These are phyloP conservation scores for Lamprologus speciosus DNA, from an alignment of 2,113 vertebrate species.

Conservation along the genomic window DNA sequence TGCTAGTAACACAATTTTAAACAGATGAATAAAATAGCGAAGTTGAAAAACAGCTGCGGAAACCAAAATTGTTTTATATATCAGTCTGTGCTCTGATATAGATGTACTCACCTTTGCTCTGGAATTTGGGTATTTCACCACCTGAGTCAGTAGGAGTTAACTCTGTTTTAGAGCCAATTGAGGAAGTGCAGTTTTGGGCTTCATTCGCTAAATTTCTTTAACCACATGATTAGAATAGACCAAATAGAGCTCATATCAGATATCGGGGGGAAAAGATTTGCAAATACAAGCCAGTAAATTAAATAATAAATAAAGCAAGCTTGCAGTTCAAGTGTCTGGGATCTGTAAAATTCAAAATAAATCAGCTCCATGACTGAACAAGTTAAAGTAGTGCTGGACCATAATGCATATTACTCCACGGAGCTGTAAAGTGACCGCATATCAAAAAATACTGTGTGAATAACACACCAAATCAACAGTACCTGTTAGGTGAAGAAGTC, in stretches of 20 bases:
- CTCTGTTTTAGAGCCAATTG: accelerated
- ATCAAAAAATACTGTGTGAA: neutral
- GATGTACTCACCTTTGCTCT: neutral
- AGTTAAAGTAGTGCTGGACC: neutral
- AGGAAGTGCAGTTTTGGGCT: neutral
- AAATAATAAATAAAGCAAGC: neutral
- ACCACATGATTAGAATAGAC: neutral
- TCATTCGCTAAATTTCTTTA: neutral
- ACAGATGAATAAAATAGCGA: neutral
- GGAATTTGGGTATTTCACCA: neutral
- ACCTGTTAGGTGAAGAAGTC: neutral
- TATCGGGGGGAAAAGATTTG: accelerated
- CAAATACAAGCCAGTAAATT: neutral
- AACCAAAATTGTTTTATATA: neutral
- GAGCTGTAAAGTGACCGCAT: neutral
- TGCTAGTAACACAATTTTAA: neutral
- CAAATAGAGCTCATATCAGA: neutral
- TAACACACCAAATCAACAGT: neutral
- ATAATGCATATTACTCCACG: neutral
- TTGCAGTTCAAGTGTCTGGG: neutral
- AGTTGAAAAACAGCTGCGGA: neutral
- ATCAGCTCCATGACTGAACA: neutral
- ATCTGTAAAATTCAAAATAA: neutral
- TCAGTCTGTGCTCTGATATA: neutral
- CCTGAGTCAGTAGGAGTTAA: neutral